phyloP scores from a whole-genome alignment of 2,113 vertebrate genomes.

The Ophthalmolycus amberensis region DNA sequence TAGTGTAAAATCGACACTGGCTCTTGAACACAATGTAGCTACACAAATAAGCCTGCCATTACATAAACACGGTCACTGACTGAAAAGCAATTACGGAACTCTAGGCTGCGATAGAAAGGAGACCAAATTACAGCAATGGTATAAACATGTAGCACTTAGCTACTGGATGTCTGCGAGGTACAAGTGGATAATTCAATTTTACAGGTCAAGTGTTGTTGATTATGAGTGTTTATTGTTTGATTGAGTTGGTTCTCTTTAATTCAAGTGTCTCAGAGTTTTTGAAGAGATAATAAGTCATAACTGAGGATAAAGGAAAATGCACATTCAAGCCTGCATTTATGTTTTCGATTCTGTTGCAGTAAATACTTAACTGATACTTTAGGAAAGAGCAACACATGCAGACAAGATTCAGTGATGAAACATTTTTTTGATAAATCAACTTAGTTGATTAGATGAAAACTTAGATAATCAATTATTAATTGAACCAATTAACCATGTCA shows the following conservation, averaged over 20 bases:
- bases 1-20: constrained; percentile 7
- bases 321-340: neutral
- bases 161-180: neutral
- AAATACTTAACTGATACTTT: neutral
- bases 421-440: neutral
- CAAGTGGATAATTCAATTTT: constrained; percentile 19
- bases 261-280: neutral
- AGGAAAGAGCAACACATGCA: neutral
- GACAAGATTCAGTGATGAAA: neutral
- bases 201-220: constrained; percentile 29
- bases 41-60: constrained; percentile 31
- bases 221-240: neutral
- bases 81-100: constrained; percentile 30
- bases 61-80: constrained; percentile 38
- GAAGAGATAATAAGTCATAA: neutral
- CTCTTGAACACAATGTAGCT: constrained; percentile 23
- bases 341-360: neutral
- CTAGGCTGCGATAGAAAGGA: constrained; percentile 25
- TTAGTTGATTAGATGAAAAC: neutral
- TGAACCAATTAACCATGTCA: neutral
- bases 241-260: constrained; percentile 17
- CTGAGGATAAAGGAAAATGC: neutral
- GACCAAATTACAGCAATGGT: constrained; percentile 21
- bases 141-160: constrained; percentile 16
- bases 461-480: neutral